Conservation (phyloP, 1,140 invertebrate species). For the Apolygus lucorum region DNA sequence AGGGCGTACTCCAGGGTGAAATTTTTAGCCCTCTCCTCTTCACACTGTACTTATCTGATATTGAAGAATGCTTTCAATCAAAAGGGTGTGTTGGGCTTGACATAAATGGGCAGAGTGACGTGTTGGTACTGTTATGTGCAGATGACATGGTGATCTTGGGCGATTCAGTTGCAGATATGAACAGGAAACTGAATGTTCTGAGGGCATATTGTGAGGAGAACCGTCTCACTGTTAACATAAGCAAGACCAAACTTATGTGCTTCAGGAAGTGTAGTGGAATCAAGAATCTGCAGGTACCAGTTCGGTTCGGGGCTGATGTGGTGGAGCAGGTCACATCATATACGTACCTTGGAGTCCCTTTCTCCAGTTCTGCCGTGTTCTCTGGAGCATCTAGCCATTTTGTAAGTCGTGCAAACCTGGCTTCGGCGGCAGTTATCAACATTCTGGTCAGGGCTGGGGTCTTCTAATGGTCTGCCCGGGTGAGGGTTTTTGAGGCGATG, state of each 20-base stretch:
- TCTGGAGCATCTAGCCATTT: neutral
- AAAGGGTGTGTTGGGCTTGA: too few relatives aligned
- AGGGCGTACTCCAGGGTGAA: conserved; percentile 5
- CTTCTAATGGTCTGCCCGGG: neutral
- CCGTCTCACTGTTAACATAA: neutral
- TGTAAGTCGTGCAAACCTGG: neutral
- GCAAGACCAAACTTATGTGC: neutral
- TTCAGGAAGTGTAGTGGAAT: neutral
- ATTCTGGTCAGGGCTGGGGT: neutral
- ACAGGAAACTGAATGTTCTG: neutral
- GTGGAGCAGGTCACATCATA: conserved; percentile 8
- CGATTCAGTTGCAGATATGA: neutral
- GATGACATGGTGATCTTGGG: too few relatives aligned
- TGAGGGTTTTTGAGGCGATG: neutral
- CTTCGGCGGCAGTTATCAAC: neutral
- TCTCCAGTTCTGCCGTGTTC: neutral
- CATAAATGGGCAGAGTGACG: too few relatives aligned
- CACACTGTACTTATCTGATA: neutral
- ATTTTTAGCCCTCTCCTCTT: neutral
- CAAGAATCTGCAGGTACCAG: neutral
- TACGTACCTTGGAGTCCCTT: conserved; percentile 11
- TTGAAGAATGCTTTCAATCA: too few relatives aligned
- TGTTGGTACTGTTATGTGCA: too few relatives aligned
- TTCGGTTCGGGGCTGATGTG: neutral
- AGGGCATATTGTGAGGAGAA: neutral